Evolutionary conservation across 2,888 invertebrate genomes (phyloP).

Genomic region (Chaitophorus viminalis): DNA sequence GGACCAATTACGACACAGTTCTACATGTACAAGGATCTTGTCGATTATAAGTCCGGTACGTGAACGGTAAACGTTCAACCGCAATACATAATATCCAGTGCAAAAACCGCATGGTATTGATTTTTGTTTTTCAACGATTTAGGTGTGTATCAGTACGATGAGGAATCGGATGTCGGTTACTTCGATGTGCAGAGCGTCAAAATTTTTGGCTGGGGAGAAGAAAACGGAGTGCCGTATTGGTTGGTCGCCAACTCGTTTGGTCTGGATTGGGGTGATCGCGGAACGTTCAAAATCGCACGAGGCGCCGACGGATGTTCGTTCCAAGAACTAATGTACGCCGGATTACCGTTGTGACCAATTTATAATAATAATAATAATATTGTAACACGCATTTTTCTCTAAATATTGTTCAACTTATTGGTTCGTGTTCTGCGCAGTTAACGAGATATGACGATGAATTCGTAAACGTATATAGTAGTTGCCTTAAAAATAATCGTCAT

Average conservation of each 20-base stretch:
- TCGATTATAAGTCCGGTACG: slow-evolving; percentile 58
- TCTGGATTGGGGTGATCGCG: slow-evolving; percentile 88
- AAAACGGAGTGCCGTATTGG: slow-evolving; percentile 74
- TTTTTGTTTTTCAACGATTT: too few relatives aligned
- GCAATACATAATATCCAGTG: too few relatives aligned
- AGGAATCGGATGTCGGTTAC: slow-evolving; percentile 64
- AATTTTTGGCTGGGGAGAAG: slow-evolving; percentile 77
- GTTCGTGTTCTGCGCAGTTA: too few relatives aligned
- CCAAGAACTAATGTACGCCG: slow-evolving; percentile 68
- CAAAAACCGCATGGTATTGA: too few relatives aligned
- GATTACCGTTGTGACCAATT: neutral
- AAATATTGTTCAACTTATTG: too few relatives aligned
- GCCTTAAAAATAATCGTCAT: too few relatives aligned
- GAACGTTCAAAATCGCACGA: slow-evolving; percentile 77
- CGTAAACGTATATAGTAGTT: too few relatives aligned
- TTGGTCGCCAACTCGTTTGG: slow-evolving; percentile 81
- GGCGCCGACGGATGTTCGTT: slow-evolving; percentile 83
- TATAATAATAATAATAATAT: too few relatives aligned
- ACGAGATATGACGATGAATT: too few relatives aligned
- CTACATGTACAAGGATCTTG: slow-evolving; percentile 58
- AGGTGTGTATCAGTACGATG: too few relatives aligned
- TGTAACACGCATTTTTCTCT: too few relatives aligned
- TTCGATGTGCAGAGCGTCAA: slow-evolving; percentile 69
- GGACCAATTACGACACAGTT: slow-evolving; percentile 59
- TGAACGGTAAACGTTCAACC: too few relatives aligned